Base-by-base conservation (phyloP, 2,888 invertebrate genomes). In the Oxystoma pomonae region DNA sequence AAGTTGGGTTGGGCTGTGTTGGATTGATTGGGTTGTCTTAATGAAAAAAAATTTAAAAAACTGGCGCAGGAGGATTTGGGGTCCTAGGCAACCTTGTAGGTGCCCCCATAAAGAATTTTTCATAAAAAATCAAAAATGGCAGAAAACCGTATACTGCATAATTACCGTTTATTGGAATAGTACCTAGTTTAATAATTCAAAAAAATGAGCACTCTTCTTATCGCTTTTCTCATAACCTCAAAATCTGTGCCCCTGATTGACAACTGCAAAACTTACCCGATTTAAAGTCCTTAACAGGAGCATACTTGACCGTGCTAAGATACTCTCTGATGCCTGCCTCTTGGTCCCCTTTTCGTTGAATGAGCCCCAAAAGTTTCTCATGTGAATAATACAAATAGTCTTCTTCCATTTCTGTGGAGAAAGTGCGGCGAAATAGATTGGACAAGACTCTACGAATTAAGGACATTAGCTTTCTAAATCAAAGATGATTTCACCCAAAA, bases 281-380 rank as follows among this genome's bases (percentile, higher is more conserved):
- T 58, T 71, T 70, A 70, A 79, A 79, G 71, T 79, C 78, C 19
- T 68, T 64, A 18, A 79, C 65, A 2, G 76, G 73, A 7, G 73
- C 71, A 70, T 76, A 77, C 65, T 75, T 75, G 49, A 76, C 68
- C 58, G 72, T 71, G 22, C 71, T 68, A 35, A 78, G 68, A 67
- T 77, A 78, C 21, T 76, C 72, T 49, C 70, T 68, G 60, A 77
- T 71, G 12, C 72, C 76, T 57, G 63, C 65, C 65, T 73, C 71
- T 67, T 72, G 67, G 21, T 74, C 70, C 16, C 70, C 71, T 55
- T 66, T 72, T 59, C 69, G 57, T n/a, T 70, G 66, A 52, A 76
- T 73, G n/a, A 75, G 67, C 51, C 69, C 70, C 16, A 68, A 61
- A 5, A 75, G 62, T 67, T 74, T 74, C 62, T 74, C 71, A 61